Percentiles rank a stretch among this genome's conserved stretches.
These are phyloP conservation scores for Choreutis nemorana DNA, from an alignment of 2,888 invertebrate genomes.

Conservation along the genomic window DNA sequence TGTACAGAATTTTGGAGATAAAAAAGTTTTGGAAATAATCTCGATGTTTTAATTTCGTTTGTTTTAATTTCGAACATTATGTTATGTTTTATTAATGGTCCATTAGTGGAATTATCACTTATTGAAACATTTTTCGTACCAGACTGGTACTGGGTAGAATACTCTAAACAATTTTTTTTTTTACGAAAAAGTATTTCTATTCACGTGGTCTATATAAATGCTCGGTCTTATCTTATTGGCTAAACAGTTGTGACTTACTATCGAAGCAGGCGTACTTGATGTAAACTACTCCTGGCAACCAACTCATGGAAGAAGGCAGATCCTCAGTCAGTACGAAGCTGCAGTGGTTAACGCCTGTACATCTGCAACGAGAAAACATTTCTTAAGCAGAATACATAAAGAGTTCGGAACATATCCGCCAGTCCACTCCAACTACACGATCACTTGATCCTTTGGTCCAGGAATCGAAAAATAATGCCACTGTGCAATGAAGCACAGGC, in stretches of 20 bases:
- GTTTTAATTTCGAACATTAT: no score
- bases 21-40: no score
- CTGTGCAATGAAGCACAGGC: no score
- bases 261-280: constrained; percentile 79
- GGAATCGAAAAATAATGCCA: no score
- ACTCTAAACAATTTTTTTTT: constrained; percentile 4
- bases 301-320: constrained; percentile 68
- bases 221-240: background rate
- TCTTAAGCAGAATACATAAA: background rate
- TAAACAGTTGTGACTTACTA: constrained; percentile 54
- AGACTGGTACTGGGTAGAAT: no score
- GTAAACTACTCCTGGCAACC: constrained; percentile 72
- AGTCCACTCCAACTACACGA: background rate
- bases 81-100: no score
- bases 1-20: no score
- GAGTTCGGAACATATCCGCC: background rate
- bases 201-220: background rate
- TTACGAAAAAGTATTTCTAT: background rate
- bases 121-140: no score
- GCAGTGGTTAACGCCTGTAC: constrained; percentile 79
- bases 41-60: no score
- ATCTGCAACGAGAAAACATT: constrained; percentile 63
- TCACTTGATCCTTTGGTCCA: no score
- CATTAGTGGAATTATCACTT: no score
- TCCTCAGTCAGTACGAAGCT: constrained; percentile 73